phyloP scores from a whole-genome alignment of 1,140 invertebrate genomes.

The Bilobella aurantiaca region DNA sequence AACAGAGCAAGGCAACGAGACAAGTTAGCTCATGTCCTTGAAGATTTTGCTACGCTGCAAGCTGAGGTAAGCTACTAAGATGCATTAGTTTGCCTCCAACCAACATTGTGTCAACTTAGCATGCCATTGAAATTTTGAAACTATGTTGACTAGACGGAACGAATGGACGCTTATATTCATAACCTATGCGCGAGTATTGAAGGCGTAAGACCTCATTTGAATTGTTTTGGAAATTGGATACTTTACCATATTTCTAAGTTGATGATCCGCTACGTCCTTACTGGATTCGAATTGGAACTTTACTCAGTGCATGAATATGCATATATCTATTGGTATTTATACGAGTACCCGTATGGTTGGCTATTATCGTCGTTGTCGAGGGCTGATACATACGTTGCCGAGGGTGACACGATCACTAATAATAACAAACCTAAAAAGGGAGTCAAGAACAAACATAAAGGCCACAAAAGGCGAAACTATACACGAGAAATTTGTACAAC shows the following conservation, averaged over 20 bases:
- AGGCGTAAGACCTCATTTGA: constrained; percentile 58
- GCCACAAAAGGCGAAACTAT: constrained; percentile 57
- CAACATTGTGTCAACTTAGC: too few relatives aligned
- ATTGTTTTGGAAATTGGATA: constrained; percentile 91
- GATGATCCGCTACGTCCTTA: constrained; percentile 90
- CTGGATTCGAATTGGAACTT: constrained; percentile 88
- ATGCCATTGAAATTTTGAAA: too few relatives aligned
- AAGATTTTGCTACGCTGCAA: constrained; percentile 82
- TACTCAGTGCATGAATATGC: constrained; percentile 89
- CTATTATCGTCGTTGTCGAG: constrained; percentile 76
- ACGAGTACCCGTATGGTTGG: constrained; percentile 91
- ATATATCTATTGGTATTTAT: constrained; percentile 92
- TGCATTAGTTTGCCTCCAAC: constrained; percentile 15
- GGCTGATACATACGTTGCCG: constrained; percentile 74
- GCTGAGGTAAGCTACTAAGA: constrained; percentile 59
- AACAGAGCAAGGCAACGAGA: constrained; percentile 89
- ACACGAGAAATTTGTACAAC: constrained; percentile 71
- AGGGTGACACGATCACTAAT: constrained; percentile 47
- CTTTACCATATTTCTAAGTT: constrained; percentile 87
- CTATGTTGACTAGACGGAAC: constrained; percentile 59
- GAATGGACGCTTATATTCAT: constrained; percentile 75
- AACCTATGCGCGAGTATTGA: constrained; percentile 57
- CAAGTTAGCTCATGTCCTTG: constrained; percentile 76
- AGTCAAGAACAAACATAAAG: constrained; percentile 42
- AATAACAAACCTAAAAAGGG: constrained; percentile 35